These are phyloP conservation scores for Meganola albula DNA, from an alignment of 2,888 invertebrate genomes.

Conservation along the genomic window DNA sequence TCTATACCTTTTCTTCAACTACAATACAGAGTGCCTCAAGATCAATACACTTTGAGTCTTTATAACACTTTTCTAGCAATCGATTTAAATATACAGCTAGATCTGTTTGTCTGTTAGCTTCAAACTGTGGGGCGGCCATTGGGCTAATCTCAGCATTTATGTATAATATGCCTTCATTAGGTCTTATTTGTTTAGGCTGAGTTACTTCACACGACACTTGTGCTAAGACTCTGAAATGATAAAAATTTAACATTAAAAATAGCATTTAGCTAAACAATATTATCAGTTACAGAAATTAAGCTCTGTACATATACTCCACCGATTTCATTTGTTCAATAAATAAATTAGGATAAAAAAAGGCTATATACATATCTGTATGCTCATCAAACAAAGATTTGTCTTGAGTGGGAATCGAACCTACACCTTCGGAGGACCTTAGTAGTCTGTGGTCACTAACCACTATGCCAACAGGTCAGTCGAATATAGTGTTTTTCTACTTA, in stretches of 20 bases:
- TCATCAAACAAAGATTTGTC: too few relatives aligned
- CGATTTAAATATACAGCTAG: slow-evolving; percentile 85
- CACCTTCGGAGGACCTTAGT: too few relatives aligned
- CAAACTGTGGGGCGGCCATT: slow-evolving; percentile 91
- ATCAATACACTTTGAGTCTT: slow-evolving; percentile 94
- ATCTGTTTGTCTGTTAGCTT: slow-evolving; percentile 85
- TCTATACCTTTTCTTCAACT: slow-evolving; percentile 90
- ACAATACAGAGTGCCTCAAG: slow-evolving; percentile 96
- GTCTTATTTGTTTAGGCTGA: slow-evolving; percentile 88
- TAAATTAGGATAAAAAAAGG: too few relatives aligned
- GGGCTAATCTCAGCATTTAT: slow-evolving; percentile 93
- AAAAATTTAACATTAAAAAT: background rate
- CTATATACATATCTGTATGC: too few relatives aligned
- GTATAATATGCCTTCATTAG: slow-evolving; percentile 91
- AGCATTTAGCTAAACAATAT: too few relatives aligned
- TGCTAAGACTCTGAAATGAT: slow-evolving; percentile 83
- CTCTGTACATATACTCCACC: too few relatives aligned
- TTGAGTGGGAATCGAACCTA: too few relatives aligned
- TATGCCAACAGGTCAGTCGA: too few relatives aligned
- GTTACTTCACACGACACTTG: slow-evolving; percentile 94
- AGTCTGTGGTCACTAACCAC: too few relatives aligned
- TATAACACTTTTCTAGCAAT: slow-evolving; percentile 91
- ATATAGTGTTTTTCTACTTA: too few relatives aligned
- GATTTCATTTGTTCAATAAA: too few relatives aligned
- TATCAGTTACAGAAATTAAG: too few relatives aligned